Base-by-base conservation (phyloP, 2,113 vertebrate genomes). In the Cheilinus undulatus region DNA sequence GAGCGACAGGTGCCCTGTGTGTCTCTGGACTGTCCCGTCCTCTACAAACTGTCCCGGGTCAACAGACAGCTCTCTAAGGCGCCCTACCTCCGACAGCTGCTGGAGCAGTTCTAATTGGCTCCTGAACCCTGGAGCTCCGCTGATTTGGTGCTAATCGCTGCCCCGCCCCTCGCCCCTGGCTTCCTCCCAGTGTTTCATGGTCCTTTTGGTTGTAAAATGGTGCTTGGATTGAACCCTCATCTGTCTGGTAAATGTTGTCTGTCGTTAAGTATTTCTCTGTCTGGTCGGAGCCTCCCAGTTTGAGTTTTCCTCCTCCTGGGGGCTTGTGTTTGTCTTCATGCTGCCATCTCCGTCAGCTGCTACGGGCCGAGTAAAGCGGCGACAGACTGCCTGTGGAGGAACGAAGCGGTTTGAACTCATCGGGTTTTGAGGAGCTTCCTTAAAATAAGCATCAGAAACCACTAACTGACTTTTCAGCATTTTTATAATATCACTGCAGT, bases 21-120 rank as follows among this genome's bases (percentile, higher is more conserved):
- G 57, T 97, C 97, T 36, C 93, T 99, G 84, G 96, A 97, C 91
- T 99, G 97, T 54, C 97, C 97, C 0, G 93, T 99, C 19, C 94
- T 99, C 62, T 98, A 97, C 94, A 97, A 97, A 90, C 93, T 99
- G 77, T 95, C 95, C 62, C 92, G 94, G 74, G 95, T 97, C 64
- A 95, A 91, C 76, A 92, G 97, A 82, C 96, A 97, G 90, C 94
- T 99, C 66, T 95, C 95, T 51, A 96, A 94, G 93, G 96, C 95
- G 30, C 96, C 98, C 0, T 99, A 99, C 86, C 95, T 99, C 69
- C 96, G 96, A 61, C 97, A 98, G 77, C 94, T 99, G 46, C 94
- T 99, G 84, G 96, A 99, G 84, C 97, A 98, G 94, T 98, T 99
- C 92, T 99, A 93, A 96, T 59, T 53, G 69, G 69, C 23, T 34